Conservation (phyloP, 2,888 invertebrate genomes). For the Notodonta dromedarius region DNA sequence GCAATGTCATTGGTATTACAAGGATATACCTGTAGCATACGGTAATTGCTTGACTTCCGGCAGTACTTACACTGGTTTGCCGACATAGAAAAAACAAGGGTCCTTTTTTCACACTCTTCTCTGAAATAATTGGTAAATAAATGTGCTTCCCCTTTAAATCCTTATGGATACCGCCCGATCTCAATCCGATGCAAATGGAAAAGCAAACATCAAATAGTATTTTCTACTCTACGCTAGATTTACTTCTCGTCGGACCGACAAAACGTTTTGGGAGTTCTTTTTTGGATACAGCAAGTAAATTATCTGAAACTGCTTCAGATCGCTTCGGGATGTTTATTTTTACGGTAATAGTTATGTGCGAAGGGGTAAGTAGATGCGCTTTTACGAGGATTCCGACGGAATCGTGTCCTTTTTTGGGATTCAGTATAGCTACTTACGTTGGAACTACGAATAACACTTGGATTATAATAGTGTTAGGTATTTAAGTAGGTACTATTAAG, state of each 20-base stretch:
- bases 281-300: constrained; percentile 20
- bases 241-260: constrained; percentile 26
- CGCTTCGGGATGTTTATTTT: constrained; percentile 4
- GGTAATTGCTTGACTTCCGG: too few relatives aligned
- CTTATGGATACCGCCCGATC: neutral
- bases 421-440: neutral
- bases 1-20: too few relatives aligned
- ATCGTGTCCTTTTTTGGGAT: neutral
- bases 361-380: neutral
- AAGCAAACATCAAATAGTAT: constrained; percentile 17
- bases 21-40: too few relatives aligned
- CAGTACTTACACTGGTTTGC: too few relatives aligned
- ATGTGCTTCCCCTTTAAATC: too few relatives aligned
- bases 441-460: neutral
- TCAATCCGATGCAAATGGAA: constrained; percentile 1
- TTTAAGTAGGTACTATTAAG: too few relatives aligned
- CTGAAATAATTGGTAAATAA: too few relatives aligned
- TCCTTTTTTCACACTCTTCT: too few relatives aligned
- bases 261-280: constrained; percentile 28
- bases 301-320: constrained; percentile 2
- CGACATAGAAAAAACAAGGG: too few relatives aligned
- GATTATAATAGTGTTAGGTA: too few relatives aligned
- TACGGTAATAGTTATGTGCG: constrained; percentile 2
- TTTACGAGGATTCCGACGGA: neutral
- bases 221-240: constrained; percentile 36